Conservation (phyloP, 1,140 invertebrate genomes). For the Atta cephalotes region DNA sequence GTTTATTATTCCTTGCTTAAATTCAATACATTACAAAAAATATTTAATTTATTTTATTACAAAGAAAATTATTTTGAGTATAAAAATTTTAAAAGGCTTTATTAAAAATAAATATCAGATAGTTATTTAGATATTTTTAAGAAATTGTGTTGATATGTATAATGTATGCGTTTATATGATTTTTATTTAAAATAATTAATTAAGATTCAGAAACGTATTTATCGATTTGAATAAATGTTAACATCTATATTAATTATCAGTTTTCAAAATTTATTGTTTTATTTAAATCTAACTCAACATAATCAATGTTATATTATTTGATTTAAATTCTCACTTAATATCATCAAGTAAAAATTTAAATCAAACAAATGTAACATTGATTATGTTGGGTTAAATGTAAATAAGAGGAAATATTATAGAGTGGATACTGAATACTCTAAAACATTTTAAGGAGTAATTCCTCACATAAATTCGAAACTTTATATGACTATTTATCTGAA, state of each 20-base stretch:
- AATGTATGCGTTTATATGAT: neutral
- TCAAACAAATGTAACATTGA: too few relatives aligned
- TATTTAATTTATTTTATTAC: neutral
- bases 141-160: slow-evolving; percentile 27
- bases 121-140: neutral
- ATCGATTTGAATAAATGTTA: neutral
- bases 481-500: too few relatives aligned
- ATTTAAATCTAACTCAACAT: neutral
- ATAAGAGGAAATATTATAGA: neutral
- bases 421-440: too few relatives aligned
- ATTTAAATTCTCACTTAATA: neutral
- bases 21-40: neutral
- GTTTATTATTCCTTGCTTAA: slow-evolving; percentile 2
- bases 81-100: slow-evolving; percentile 18
- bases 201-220: slow-evolving; percentile 7
- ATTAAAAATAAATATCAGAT: neutral
- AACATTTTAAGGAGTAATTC: too few relatives aligned
- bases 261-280: slow-evolving; percentile 5
- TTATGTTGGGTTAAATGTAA: too few relatives aligned
- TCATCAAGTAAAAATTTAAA: too few relatives aligned
- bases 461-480: too few relatives aligned
- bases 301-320: neutral
- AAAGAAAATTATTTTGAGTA: slow-evolving; percentile 13
- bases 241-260: neutral
- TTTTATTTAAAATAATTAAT: neutral